Evolutionary conservation across 2,113 vertebrate species (phyloP), one percentile per base, ranked within the genome.

Genomic region (Aix galericulata): DNA sequence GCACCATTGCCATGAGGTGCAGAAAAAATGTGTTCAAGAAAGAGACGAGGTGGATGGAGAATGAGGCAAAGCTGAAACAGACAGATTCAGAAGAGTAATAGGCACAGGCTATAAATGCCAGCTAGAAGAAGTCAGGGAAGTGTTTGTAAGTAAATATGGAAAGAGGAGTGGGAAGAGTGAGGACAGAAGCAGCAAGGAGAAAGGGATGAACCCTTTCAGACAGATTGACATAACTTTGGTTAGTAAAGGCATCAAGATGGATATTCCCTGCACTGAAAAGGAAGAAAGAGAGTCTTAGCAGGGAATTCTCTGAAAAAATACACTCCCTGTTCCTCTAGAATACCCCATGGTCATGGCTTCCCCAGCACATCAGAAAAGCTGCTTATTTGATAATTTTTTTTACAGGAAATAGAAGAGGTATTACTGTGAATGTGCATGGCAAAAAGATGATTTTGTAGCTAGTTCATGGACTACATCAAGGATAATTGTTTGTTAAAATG

Each of bases 81-180:
- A 40, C 76, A 63, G 26, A 63, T 50, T 50, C 8, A 46, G 10
- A 72, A 18, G 25, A 64, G 36, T 58, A 80, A 63, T 29, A 38
- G 82, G 91, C 11, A 20, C 10, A 68, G 38, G 21, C 9, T 93
- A 73, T 44, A 92, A 73, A 82, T 76, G 48, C 21, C 38, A 92
- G 67, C 5, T 50, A 77, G 64, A 72, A 93, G 32, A 72, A 93
- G 32, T 44, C 58, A 85, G 29, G 13, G 26, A 87, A 73, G 67
- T 55, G 69, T 93, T 78, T 63, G 26, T 52, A 52, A 82, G 78
- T 66, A 91, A 85, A 96, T 88, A 73, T 58, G 88, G 85, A 90
- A 93, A 88, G 53, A 85, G 29, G 79, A 85, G 71, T 90, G 67
- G 90, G 86, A 93, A 94, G 82, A 80, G 53, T n/a, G 63, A 91